phyloP scores from a whole-genome alignment of 2,113 vertebrate species.

The Sardina pilchardus region DNA sequence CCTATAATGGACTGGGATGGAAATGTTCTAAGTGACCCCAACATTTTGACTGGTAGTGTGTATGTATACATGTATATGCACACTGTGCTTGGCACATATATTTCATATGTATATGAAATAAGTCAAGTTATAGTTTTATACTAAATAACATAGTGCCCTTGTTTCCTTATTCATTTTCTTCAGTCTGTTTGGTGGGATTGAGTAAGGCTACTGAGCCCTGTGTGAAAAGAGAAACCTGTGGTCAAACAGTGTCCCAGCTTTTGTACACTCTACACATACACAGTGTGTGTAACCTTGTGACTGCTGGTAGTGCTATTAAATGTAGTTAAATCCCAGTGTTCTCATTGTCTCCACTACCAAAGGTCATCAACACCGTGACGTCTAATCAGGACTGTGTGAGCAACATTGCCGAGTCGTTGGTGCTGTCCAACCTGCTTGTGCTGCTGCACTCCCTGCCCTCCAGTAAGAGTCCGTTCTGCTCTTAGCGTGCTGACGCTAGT shows the following conservation, averaged over 20 bases:
- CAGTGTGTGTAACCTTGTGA: not conserved
- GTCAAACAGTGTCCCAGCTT: too few relatives aligned
- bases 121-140: not conserved
- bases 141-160: not conserved
- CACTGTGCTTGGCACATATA: too few relatives aligned
- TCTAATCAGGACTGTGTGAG: constrained; percentile 96
- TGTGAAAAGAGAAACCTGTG: too few relatives aligned
- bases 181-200: not conserved
- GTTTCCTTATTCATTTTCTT: not conserved
- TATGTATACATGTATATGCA: too few relatives aligned
- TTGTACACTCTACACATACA: too few relatives aligned
- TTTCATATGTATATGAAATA: not conserved
- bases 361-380: constrained; percentile 98
- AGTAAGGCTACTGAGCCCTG: too few relatives aligned
- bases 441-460: constrained; percentile 95
- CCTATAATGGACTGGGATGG: too few relatives aligned
- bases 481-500: not conserved
- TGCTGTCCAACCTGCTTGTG: constrained; percentile 90
- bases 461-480: constrained; percentile 74
- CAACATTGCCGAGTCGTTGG: constrained; percentile 93
- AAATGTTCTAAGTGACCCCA: too few relatives aligned
- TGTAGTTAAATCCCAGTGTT: not conserved
- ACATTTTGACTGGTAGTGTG: too few relatives aligned
- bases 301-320: not conserved
- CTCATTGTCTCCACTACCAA: constrained; percentile 15